These are phyloP conservation scores for Thymallus thymallus DNA, from an alignment of 2,113 vertebrate species.

Conservation along the genomic window DNA sequence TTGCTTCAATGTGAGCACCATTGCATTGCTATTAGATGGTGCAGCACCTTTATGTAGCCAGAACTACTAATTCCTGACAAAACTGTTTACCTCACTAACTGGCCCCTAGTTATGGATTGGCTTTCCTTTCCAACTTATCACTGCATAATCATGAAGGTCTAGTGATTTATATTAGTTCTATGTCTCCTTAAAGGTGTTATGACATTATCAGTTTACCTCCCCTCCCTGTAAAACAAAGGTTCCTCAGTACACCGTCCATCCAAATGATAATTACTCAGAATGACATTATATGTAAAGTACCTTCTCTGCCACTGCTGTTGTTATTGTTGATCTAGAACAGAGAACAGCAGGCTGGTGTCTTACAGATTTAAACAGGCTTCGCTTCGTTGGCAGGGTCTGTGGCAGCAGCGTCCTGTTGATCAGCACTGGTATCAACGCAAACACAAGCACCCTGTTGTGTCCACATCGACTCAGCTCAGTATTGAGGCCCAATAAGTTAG, in stretches of 20 bases:
- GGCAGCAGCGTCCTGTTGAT: background rate
- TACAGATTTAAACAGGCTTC: background rate
- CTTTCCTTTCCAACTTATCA: background rate
- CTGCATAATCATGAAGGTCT: background rate
- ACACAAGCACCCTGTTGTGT: background rate
- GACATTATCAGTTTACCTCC: background rate
- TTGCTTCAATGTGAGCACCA: background rate
- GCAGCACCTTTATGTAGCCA: no score
- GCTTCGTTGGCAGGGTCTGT: background rate
- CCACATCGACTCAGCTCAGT: background rate
- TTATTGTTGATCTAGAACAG: background rate
- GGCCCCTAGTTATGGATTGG: background rate
- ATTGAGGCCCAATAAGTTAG: background rate
- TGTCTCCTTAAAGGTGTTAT: background rate
- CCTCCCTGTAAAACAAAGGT: no score
- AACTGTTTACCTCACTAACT: background rate
- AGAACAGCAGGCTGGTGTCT: background rate
- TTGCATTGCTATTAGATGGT: background rate
- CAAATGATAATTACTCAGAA: background rate
- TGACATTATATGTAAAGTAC: no score
- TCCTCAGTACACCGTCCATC: background rate
- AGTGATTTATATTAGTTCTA: background rate
- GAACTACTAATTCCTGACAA: no score
- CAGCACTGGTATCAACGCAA: background rate
- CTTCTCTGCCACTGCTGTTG: background rate